Conservation (phyloP, 2,113 vertebrate species). For the Podarcis cretensis region DNA sequence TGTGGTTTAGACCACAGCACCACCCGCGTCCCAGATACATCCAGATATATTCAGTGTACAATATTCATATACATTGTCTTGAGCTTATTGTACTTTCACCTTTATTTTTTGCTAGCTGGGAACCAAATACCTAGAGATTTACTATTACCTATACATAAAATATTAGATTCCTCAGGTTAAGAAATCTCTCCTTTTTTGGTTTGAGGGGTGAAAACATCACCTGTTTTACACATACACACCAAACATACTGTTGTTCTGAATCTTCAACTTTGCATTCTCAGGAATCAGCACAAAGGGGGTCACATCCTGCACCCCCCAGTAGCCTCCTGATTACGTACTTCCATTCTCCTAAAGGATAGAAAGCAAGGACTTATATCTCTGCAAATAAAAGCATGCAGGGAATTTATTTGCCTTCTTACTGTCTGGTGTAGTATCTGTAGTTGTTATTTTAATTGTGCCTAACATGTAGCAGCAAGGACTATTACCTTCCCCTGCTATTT, state of each 20-base stretch:
- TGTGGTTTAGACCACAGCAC: too few species aligned
- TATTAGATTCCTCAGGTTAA: neutral
- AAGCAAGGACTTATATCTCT: constrained; percentile 61
- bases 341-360: constrained; percentile 47
- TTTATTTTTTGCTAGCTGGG: neutral
- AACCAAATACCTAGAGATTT: neutral
- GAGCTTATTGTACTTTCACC: neutral
- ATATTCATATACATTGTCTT: neutral
- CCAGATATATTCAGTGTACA: too few species aligned
- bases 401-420: constrained; percentile 50
- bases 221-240: neutral
- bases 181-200: neutral
- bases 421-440: constrained; percentile 68
- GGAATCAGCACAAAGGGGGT: neutral
- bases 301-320: neutral
- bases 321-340: constrained; percentile 2
- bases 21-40: too few species aligned
- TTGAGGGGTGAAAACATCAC: neutral
- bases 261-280: neutral
- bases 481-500: constrained; percentile 33
- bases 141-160: neutral
- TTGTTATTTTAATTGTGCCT: constrained; percentile 74
- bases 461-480: constrained; percentile 77
- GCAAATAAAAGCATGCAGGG: constrained; percentile 35
- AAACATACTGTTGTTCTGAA: neutral